Evolutionary conservation across 2,888 invertebrate genomes (phyloP).

Genomic region (Tetrapedia diversipes): DNA sequence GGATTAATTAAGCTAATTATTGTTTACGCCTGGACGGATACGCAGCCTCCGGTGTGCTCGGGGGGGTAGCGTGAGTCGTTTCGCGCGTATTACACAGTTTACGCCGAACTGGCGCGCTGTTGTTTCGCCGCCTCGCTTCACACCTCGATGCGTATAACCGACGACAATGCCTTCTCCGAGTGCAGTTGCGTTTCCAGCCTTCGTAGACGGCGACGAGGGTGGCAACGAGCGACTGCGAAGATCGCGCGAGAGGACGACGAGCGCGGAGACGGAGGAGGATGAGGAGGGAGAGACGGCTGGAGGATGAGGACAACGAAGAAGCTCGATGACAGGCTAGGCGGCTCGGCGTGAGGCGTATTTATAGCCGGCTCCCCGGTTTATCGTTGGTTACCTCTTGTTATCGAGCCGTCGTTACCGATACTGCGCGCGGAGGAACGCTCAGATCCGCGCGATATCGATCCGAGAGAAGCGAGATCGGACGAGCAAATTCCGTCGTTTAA

Average conservation of each 20-base stretch:
- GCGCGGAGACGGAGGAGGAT: neutral
- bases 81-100: constrained; percentile 59
- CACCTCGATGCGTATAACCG: constrained; percentile 47
- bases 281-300: neutral
- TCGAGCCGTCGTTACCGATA: constrained; percentile 65
- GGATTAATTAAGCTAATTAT: constrained; percentile 78
- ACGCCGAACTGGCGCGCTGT: constrained; percentile 44
- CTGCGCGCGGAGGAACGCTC: constrained; percentile 45
- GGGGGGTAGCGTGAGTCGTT: constrained; percentile 61
- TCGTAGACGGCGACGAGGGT: constrained; percentile 12
- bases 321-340: constrained; percentile 52
- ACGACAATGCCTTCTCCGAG: constrained; percentile 7
- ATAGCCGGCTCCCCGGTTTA: constrained; percentile 50
- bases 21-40: constrained; percentile 69
- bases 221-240: constrained; percentile 25
- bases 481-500: constrained; percentile 60
- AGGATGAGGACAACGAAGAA: constrained; percentile 12
- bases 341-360: constrained; percentile 56
- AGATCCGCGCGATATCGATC: constrained; percentile 57
- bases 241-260: constrained; percentile 1
- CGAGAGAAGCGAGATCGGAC: constrained; percentile 43
- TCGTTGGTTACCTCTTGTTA: constrained; percentile 64
- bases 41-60: constrained; percentile 18
- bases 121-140: constrained; percentile 48
- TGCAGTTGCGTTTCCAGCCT: constrained; percentile 31